Evolutionary conservation across 2,113 vertebrate genomes (phyloP).

Genomic region (Vireo altiloquus): DNA sequence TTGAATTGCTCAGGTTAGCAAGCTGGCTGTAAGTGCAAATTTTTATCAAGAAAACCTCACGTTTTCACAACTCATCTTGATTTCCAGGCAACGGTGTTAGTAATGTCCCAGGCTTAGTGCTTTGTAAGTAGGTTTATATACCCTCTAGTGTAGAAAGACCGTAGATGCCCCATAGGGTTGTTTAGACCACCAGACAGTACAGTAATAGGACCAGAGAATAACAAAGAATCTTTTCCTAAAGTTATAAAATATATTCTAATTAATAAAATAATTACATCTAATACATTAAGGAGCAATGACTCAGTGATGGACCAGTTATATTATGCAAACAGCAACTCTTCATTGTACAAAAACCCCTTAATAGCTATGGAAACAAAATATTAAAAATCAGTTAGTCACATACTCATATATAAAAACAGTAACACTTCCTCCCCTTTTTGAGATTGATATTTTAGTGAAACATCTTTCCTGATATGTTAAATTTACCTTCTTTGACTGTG

Average conservation of each 20-base stretch:
- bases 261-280: neutral
- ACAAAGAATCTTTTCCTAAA: neutral
- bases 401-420: neutral
- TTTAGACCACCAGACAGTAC: neutral
- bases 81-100: neutral
- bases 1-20: neutral
- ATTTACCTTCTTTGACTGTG: slow-evolving; percentile 87
- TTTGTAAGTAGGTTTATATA: neutral
- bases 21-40: neutral
- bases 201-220: neutral
- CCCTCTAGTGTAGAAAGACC: neutral
- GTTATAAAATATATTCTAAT: neutral
- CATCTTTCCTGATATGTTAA: neutral
- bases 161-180: neutral
- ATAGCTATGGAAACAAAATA: neutral
- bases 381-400: neutral
- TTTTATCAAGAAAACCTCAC: neutral
- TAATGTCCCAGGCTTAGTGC: neutral
- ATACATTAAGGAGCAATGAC: neutral
- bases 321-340: neutral
- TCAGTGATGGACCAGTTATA: neutral
- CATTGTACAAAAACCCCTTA: neutral
- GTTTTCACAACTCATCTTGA: neutral
- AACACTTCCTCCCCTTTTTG: neutral
- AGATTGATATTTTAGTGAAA: neutral